Percentiles rank a stretch among this genome's conserved stretches.
These are phyloP conservation scores for Turritopsis dohrnii DNA, from an alignment of 30 jellyfish, hydroid and myxozoan species.

Conservation along the genomic window DNA sequence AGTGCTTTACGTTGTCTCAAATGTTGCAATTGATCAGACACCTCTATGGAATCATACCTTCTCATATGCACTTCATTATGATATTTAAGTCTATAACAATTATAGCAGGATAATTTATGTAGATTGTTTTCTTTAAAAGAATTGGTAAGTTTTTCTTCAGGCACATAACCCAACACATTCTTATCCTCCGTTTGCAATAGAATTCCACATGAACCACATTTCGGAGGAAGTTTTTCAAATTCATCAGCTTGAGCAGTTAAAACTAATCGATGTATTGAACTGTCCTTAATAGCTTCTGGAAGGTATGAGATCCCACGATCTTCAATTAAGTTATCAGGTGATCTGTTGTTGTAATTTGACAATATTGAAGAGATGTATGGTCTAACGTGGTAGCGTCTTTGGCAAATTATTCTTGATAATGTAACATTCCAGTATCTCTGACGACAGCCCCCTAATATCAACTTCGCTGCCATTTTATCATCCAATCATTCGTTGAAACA, in stretches of 20 bases:
- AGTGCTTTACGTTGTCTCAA: constrained; percentile 43
- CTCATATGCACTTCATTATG: constrained; percentile 18
- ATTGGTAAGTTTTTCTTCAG: constrained; percentile 36
- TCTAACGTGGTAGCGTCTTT: neutral
- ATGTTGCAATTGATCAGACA: constrained; percentile 44
- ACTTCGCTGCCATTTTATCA: neutral
- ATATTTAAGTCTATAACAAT: constrained; percentile 45
- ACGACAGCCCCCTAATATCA: neutral
- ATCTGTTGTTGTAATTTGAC: neutral
- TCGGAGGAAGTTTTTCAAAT: constrained; percentile 55
- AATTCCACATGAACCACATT: constrained; percentile 74
- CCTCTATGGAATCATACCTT: constrained; percentile 34
- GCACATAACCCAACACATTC: constrained; percentile 43
- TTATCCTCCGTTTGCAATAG: constrained; percentile 54
- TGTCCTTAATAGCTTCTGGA: neutral
- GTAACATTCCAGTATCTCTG: neutral
- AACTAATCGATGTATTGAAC: constrained; percentile 1
- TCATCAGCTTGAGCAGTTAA: constrained; percentile 39
- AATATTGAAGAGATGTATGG: neutral
- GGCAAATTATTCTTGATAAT: too few relatives aligned
- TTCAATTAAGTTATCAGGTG: neutral
- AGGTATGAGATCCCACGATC: neutral
- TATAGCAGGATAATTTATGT: constrained; percentile 44
- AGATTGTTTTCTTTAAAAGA: constrained; percentile 19
- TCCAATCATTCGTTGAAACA: neutral